These are phyloP conservation scores for Elysia crispata DNA, from an alignment of 2,888 invertebrate genomes.

Conservation along the genomic window DNA sequence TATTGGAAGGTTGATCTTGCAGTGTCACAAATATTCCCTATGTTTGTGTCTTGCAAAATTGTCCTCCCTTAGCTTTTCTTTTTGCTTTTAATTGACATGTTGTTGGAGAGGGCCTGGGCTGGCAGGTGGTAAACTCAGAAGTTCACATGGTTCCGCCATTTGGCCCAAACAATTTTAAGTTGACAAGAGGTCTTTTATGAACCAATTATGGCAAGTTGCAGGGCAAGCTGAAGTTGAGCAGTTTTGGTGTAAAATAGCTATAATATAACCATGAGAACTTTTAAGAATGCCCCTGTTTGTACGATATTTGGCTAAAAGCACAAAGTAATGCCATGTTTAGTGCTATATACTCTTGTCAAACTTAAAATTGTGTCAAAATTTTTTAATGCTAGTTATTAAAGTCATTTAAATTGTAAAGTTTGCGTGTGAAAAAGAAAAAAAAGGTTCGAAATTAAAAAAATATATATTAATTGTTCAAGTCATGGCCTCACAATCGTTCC, in stretches of 20 bases:
- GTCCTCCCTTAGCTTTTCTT: too few relatives aligned
- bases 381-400: not conserved
- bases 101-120: constrained; percentile 58
- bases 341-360: constrained; percentile 35
- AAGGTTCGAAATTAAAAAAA: too few relatives aligned
- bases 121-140: constrained; percentile 56
- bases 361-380: constrained; percentile 43
- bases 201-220: not conserved
- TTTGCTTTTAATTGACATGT: constrained; percentile 27
- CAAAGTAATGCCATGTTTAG: constrained; percentile 14
- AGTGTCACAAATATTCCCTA: too few relatives aligned
- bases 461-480: too few relatives aligned
- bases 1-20: too few relatives aligned
- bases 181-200: constrained; percentile 37
- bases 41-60: too few relatives aligned
- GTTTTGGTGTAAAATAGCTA: too few relatives aligned
- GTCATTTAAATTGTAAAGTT: too few relatives aligned
- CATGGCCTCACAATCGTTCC: too few relatives aligned
- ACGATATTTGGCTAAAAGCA: constrained; percentile 29
- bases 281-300: constrained; percentile 41
- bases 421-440: constrained; percentile 33
- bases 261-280: constrained; percentile 41
- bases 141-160: constrained; percentile 51
- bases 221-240: too few relatives aligned
- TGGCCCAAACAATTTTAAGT: constrained; percentile 46